These are phyloP conservation scores for Babylonia areolata DNA, from an alignment of 1,140 invertebrate genomes.

Conservation along the genomic window DNA sequence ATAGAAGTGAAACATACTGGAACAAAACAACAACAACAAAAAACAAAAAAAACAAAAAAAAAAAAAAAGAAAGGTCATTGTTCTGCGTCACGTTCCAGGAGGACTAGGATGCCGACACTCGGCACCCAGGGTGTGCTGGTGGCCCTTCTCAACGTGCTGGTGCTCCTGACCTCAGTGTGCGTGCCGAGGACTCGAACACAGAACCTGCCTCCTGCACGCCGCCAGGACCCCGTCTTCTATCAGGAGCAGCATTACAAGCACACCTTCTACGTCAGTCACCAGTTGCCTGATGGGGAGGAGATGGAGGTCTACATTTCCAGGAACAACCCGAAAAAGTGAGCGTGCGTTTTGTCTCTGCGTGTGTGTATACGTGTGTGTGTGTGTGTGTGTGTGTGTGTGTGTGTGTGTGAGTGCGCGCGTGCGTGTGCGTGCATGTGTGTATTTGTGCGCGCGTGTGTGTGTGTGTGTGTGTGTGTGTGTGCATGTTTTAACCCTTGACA, in stretches of 20 bases:
- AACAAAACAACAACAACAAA: no score
- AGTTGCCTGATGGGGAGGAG: conserved; percentile 38
- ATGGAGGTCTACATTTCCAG: conserved; percentile 40
- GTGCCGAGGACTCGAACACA: conserved; percentile 21
- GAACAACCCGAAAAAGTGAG: conserved; percentile 19
- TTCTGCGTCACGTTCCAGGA: conserved; percentile 11
- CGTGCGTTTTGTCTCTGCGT: not conserved
- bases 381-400: no score
- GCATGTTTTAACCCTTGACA: no score
- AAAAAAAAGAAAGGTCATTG: not conserved
- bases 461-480: no score
- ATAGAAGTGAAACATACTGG: no score
- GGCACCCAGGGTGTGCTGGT: conserved; percentile 29
- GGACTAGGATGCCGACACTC: conserved; percentile 44
- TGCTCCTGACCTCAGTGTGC: conserved; percentile 30
- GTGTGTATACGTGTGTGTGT: not conserved
- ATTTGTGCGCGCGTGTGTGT: not conserved
- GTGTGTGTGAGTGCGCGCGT: not conserved
- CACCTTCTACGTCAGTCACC: conserved; percentile 34
- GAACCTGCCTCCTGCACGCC: not conserved
- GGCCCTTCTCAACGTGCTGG: conserved; percentile 36
- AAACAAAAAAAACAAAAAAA: not conserved
- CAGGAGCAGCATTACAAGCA: conserved; percentile 31
- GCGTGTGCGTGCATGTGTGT: not conserved
- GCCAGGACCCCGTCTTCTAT: not conserved